Base-by-base conservation (phyloP, 2,888 invertebrate species). In the Apotomis capreana region DNA sequence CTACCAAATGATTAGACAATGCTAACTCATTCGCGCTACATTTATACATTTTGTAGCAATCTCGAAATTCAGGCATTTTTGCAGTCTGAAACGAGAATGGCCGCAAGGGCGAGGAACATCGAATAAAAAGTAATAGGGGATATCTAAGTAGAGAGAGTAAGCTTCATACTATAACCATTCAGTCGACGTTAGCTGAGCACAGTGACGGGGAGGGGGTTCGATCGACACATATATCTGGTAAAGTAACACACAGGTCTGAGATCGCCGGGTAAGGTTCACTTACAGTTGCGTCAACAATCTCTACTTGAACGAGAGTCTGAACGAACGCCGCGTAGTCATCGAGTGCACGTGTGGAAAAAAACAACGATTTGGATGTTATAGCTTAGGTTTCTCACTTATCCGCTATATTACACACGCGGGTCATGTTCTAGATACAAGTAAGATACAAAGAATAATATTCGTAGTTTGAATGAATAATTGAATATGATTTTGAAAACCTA, bases 241-340 rank as follows among this genome's bases (percentile, higher is more conserved):
- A 89, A 84, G 81, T 86, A 88, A 91, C 91, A 92, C 92, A 92
- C 87, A 90, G 82, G 83, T 86, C 86, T 81, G 87, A 86, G 84
- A 86, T 86, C 85, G 88, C 82, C 84, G 84, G 84, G 83, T 83
- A 86, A 83, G 83, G 82, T 80, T 83, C 87, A 94, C 95, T 95
- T 94, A 95, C 95, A 93, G 91, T 93, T 84, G 93, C 87, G 80
- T 94, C 87, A 86, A 92, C 85, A 88, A 92, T 90, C 87, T 92
- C 92, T 91, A 92, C 93, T 90, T 90, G 90, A 84, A 90, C 86
- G 89, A 87, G 89, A 89, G 89, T 91, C 93, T 93, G 92, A 84
- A 81, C 83, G 85, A 83, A 86, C 83, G 87, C 81, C 80, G 88
- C 85, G 85, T 80, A 78, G 85, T 87, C 90, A 88, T 83, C 81